Evolutionary conservation across 1,140 invertebrate genomes (phyloP).

Genomic region (Cyclina sinensis): DNA sequence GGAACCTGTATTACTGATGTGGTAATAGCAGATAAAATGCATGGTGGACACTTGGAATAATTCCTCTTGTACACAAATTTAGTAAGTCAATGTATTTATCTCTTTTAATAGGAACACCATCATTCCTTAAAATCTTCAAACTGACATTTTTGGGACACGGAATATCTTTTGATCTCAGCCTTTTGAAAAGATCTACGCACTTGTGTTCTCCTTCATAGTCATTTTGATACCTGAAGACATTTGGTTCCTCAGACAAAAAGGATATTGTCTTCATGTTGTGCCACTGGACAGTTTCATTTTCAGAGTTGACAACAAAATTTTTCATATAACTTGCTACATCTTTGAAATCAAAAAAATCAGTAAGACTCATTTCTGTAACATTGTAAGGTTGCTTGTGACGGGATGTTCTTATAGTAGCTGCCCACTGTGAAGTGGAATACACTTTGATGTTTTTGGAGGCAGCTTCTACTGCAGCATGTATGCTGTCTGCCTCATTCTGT

Average conservation of each 20-base stretch:
- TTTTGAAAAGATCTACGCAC: slow-evolving; percentile 6
- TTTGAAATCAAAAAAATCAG: slow-evolving; percentile 23
- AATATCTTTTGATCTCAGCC: not conserved
- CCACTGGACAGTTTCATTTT: not conserved
- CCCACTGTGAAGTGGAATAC: slow-evolving; percentile 23
- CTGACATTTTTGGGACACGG: not conserved
- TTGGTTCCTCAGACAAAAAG: not conserved
- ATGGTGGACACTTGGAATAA: slow-evolving; percentile 23
- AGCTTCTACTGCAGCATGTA: slow-evolving; percentile 31
- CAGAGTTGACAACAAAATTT: slow-evolving; percentile 21
- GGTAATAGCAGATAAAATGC: slow-evolving; percentile 24
- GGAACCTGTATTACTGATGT: not conserved
- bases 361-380: not conserved
- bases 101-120: not conserved
- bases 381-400: not conserved
- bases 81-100: not conserved
- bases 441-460: not conserved
- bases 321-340: not conserved
- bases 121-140: not conserved
- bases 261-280: not conserved
- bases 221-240: slow-evolving; percentile 2
- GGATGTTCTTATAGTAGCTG: not conserved
- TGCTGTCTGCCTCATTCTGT: slow-evolving; percentile 42
- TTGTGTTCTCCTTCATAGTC: not conserved
- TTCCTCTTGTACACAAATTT: slow-evolving; percentile 3